These are phyloP conservation scores for Falco peregrinus DNA, from an alignment of 2,797 vertebrate species.

Conservation along the genomic window DNA sequence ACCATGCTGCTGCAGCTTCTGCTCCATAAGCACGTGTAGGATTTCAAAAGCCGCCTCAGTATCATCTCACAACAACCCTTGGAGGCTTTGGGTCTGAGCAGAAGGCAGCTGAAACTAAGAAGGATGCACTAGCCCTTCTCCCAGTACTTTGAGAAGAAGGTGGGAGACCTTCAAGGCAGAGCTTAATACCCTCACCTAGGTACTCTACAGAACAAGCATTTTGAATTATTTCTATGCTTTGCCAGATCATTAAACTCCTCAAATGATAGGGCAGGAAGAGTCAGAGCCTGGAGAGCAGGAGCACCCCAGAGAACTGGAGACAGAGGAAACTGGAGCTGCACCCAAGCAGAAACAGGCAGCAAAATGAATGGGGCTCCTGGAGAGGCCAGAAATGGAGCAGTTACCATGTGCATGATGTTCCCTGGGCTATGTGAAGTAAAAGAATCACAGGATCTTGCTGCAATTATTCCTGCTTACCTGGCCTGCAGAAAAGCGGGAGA, in stretches of 20 bases:
- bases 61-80: background rate
- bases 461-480: background rate
- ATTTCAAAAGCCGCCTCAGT: background rate
- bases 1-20: rapidly evolving
- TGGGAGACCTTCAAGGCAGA: background rate
- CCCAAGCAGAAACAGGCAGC: background rate
- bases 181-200: background rate
- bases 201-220: background rate
- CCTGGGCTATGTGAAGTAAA: background rate
- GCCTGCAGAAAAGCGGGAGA: background rate
- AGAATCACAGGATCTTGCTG: background rate
- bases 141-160: background rate
- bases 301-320: background rate
- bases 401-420: background rate
- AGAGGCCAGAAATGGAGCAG: background rate
- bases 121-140: background rate
- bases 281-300: background rate
- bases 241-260: background rate
- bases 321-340: background rate
- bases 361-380: background rate
- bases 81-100: background rate
- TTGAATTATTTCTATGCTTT: background rate
- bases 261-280: background rate
- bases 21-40: background rate
- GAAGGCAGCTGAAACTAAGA: background rate